Evolutionary conservation across 92 coral and sea anemone species (phyloP).

Genomic region (Actinernus sp.): DNA sequence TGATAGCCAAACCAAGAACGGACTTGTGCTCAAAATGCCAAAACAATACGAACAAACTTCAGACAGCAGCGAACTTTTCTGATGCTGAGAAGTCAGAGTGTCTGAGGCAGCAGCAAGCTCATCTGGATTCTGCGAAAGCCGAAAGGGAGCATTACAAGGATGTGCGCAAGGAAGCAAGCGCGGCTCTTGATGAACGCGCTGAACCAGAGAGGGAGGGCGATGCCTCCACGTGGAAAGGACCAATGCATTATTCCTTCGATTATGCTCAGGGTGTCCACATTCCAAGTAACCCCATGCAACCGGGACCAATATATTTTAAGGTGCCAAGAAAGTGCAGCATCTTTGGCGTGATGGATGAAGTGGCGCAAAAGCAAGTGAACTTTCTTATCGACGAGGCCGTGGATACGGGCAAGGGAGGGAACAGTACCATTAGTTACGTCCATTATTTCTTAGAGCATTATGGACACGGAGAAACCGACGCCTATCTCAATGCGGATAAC

Average conservation of each 20-base stretch:
- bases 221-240: constrained; percentile 9
- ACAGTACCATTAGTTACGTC: constrained; percentile 26
- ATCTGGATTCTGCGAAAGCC: constrained; percentile 48
- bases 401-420: constrained; percentile 36
- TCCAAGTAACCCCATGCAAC: constrained; percentile 41
- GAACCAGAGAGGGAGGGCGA: not conserved
- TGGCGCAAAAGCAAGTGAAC: constrained; percentile 48
- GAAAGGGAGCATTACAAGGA: constrained; percentile 45
- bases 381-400: constrained; percentile 43
- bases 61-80: constrained; percentile 58
- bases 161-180: constrained; percentile 7
- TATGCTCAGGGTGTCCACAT: constrained; percentile 49
- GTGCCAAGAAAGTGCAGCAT: too few species aligned
- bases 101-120: constrained; percentile 42
- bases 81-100: constrained; percentile 59
- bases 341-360: too few species aligned
- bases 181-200: not conserved
- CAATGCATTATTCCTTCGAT: constrained; percentile 59
- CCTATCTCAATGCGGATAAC: constrained; percentile 42
- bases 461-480: constrained; percentile 45
- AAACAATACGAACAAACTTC: constrained; percentile 54
- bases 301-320: constrained; percentile 41
- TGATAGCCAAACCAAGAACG: too few species aligned
- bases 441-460: constrained; percentile 20
- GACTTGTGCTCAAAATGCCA: constrained; percentile 64